phyloP scores from a whole-genome alignment of 2,797 vertebrate genomes.

The Smutsia gigantea region DNA sequence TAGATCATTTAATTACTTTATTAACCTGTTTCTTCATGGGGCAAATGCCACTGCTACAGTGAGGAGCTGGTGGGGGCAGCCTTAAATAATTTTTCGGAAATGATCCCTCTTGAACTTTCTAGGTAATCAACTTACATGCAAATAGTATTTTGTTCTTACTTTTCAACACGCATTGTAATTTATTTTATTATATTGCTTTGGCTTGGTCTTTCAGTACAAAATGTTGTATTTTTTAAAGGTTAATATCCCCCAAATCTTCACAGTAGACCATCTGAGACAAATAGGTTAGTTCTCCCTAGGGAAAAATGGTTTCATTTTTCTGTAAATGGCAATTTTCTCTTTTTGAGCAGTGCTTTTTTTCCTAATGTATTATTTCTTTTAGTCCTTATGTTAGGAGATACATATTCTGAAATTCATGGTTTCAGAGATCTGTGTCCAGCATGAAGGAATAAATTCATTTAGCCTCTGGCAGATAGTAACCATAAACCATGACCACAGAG shows the following conservation, averaged over 20 bases:
- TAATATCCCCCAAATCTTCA: not conserved
- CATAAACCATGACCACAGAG: not conserved
- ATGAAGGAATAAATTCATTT: conserved; percentile 14
- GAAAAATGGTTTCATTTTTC: not conserved
- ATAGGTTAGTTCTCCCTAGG: not conserved
- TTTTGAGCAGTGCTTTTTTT: not conserved
- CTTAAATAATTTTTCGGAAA: not conserved
- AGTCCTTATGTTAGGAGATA: not conserved
- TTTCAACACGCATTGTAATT: not conserved
- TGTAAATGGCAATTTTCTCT: not conserved
- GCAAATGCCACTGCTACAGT: not conserved
- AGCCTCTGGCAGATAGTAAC: not conserved
- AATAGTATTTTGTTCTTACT: not conserved
- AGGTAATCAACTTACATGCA: not conserved
- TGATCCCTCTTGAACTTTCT: not conserved
- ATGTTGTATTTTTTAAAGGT: not conserved
- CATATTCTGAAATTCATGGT: not conserved
- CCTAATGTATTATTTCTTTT: not conserved
- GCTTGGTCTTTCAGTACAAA: not conserved
- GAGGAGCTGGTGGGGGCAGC: not conserved
- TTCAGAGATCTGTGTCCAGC: not conserved
- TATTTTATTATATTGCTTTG: not conserved
- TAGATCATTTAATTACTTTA: not conserved
- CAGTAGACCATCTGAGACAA: not conserved
- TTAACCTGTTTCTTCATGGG: not conserved